Evolutionary conservation across 2,797 vertebrate species (phyloP), one percentile per base, ranked within the genome.

Genomic region (Galagoides demidoff): DNA sequence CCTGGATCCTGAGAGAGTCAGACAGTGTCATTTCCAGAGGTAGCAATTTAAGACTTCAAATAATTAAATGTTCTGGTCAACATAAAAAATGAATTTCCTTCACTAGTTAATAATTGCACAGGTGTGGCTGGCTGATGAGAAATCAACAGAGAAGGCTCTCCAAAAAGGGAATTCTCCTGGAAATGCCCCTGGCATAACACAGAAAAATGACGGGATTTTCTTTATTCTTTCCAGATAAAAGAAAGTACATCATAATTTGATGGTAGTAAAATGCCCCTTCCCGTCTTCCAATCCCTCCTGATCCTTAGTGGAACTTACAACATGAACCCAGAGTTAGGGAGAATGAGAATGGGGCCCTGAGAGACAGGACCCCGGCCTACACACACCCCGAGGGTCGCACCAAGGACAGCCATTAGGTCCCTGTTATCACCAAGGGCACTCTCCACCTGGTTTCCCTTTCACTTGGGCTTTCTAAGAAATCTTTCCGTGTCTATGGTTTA

Each of bases 351-450:
- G 31, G 19, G n/a, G 0, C 7, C 3, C 39, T 10, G 16, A 31
- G 19, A 14, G 31, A 25, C 23, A n/a, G 8, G 7, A 43, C 0
- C 3, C 0, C 0, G 23, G 6, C 37, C 7, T 39, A 37, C 25
- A 7, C 7, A 45, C 9, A 25, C 39, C 3, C 0, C 0, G n/a
- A n/a, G 9, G 39, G 23, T 7, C 2, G 7, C 20, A 22, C 13
- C 17, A 7, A 3, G 17, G 14, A 29, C 27, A 27, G 1, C 17
- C 23, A 0, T 17, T 39, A 6, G 29, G 13, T 0, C 2, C 7
- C 64, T 49, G 1, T 20, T 0, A 2, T 6, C 19, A 19, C 3
- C 7, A 74, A 74, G 7, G 14, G 1, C 1, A 5, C 55, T 49
- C 59, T 31, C 87, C 34, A 13, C 20, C 31, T 83, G 31, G 11